Conservation (phyloP, 2,888 invertebrate species). For the Allygus modestus region DNA sequence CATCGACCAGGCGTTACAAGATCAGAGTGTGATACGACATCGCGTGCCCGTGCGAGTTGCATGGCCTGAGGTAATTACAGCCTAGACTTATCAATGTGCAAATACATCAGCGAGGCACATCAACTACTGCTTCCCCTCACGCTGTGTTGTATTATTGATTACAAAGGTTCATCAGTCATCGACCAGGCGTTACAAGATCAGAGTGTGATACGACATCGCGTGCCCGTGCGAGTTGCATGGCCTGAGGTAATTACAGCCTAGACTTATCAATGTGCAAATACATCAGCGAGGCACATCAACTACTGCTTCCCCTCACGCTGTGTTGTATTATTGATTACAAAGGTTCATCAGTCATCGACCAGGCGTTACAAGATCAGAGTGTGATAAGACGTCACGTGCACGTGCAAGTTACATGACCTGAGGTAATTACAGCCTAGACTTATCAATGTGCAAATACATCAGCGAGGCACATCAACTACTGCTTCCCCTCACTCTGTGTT, state of each 20-base stretch:
- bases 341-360: conserved; percentile 9
- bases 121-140: not conserved
- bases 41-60: not conserved
- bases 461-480: not conserved
- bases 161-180: conserved; percentile 15
- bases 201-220: conserved; percentile 9
- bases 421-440: conserved; percentile 17
- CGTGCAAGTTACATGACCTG: not conserved
- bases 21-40: conserved; percentile 14
- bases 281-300: conserved; percentile 10
- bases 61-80: conserved; percentile 2
- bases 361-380: not conserved
- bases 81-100: conserved; percentile 19
- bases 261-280: conserved; percentile 26
- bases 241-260: conserved; percentile 10
- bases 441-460: conserved; percentile 34
- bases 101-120: conserved; percentile 21
- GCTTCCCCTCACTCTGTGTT: not conserved
- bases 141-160: conserved; percentile 20
- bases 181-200: not conserved
- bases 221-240: not conserved
- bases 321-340: conserved; percentile 26
- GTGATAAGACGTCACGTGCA: conserved; percentile 10
- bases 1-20: not conserved
- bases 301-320: not conserved